Percentiles rank a stretch among this genome's conserved stretches.
phyloP scores from a whole-genome alignment of 2,888 invertebrate genomes.

The Aproaerema taeniolella region DNA sequence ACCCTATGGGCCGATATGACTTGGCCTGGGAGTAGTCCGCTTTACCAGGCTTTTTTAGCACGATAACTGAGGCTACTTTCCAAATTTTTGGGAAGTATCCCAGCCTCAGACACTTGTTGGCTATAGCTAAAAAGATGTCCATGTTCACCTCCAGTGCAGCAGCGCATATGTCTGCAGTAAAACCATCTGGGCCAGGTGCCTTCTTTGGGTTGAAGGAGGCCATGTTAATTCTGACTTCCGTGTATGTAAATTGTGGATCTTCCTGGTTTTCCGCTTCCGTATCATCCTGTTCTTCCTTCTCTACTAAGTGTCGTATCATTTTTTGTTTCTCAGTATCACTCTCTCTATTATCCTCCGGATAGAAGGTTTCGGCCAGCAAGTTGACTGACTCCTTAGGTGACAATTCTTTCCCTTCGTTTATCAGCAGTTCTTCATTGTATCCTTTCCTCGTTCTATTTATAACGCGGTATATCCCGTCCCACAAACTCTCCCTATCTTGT shows the following conservation, averaged over 20 bases:
- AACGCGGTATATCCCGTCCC: too few relatives aligned
- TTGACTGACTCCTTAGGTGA: too few relatives aligned
- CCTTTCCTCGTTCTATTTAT: not conserved
- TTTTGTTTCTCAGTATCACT: not conserved
- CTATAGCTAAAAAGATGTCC: conserved; percentile 1
- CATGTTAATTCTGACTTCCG: not conserved
- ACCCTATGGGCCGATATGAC: conserved; percentile 23
- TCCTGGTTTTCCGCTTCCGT: too few relatives aligned
- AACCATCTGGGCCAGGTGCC: conserved; percentile 9
- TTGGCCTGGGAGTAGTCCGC: conserved; percentile 12
- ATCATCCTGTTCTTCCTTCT: not conserved
- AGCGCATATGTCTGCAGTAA: conserved; percentile 13
- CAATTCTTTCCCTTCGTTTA: not conserved
- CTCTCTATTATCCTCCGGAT: not conserved
- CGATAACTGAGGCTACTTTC: conserved; percentile 15
- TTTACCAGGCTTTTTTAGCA: conserved; percentile 18
- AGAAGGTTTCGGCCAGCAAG: too few relatives aligned
- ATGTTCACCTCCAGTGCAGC: not conserved
- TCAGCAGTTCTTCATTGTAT: not conserved
- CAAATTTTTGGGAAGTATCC: conserved; percentile 18
- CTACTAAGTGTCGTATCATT: not conserved
- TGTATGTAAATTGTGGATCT: not conserved
- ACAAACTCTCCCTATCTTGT: not conserved
- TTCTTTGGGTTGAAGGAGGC: conserved; percentile 4
- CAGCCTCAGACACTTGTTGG: conserved; percentile 9